These are phyloP conservation scores for Phytoseiulus persimilis DNA, from an alignment of 2,888 invertebrate genomes.

Conservation along the genomic window DNA sequence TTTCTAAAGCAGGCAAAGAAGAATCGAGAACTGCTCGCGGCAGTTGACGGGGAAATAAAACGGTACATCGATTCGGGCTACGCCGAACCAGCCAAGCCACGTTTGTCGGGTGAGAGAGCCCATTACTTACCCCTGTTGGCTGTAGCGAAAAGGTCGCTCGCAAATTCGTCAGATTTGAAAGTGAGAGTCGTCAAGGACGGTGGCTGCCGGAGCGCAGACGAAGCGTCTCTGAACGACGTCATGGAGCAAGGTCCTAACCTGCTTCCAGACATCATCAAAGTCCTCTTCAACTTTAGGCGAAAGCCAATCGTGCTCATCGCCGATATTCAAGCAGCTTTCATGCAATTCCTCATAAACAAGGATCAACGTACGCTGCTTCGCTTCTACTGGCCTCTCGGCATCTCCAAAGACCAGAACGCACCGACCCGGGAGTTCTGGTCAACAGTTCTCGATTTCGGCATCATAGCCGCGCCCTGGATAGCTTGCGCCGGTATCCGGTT, in stretches of 20 bases:
- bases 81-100: too few relatives aligned
- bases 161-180: not conserved
- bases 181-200: not conserved
- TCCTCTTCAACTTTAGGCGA: conserved; percentile 40
- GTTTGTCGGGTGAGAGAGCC: too few relatives aligned
- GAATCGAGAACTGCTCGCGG: too few relatives aligned
- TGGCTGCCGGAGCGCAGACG: not conserved
- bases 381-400: not conserved
- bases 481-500: not conserved
- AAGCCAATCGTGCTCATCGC: conserved; percentile 34
- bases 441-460: not conserved
- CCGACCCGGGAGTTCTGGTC: not conserved
- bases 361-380: not conserved
- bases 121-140: too few relatives aligned
- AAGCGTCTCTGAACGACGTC: conserved; percentile 40
- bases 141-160: too few relatives aligned
- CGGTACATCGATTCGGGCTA: not conserved
- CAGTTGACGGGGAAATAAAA: too few relatives aligned
- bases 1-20: too few relatives aligned
- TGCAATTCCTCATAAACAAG: not conserved
- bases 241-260: conserved; percentile 38
- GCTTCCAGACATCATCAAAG: conserved; percentile 31
- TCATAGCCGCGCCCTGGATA: not conserved
- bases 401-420: not conserved
- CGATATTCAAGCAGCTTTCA: conserved; percentile 41